These are phyloP conservation scores for Deroplatys truncata DNA, from an alignment of 2,888 invertebrate genomes.

Conservation along the genomic window DNA sequence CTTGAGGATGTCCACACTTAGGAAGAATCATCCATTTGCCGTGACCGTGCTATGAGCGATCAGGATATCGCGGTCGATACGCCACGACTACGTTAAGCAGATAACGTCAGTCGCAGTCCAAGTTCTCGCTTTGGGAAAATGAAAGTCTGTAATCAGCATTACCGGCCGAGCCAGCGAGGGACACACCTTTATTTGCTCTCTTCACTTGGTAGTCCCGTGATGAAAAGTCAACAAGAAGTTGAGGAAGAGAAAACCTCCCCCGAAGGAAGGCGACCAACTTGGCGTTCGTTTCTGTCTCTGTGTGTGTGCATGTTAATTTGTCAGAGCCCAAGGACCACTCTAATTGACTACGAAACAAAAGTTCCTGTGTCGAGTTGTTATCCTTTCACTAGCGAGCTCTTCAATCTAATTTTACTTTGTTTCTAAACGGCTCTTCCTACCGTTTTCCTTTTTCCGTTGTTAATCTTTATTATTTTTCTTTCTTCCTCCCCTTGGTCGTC, in stretches of 20 bases:
- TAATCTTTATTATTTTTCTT: background rate
- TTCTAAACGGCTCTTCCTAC: background rate
- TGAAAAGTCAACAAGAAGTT: constrained; percentile 11
- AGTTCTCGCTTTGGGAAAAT: background rate
- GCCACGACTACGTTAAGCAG: background rate
- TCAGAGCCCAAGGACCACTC: background rate
- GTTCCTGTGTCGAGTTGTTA: background rate
- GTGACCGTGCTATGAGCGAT: background rate
- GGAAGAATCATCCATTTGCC: background rate
- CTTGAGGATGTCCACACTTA: too few species aligned
- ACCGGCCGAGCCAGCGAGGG: background rate
- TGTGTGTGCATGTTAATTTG: background rate
- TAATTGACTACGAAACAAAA: background rate
- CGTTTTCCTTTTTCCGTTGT: background rate
- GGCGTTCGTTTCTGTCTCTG: background rate
- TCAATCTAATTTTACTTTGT: background rate
- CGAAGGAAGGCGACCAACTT: background rate
- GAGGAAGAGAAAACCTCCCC: background rate
- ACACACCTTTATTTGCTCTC: constrained; percentile 17
- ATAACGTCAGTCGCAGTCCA: background rate
- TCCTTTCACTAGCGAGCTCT: background rate
- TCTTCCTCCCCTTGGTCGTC: background rate
- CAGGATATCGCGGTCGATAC: background rate
- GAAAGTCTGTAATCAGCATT: constrained; percentile 5
- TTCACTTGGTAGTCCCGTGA: background rate